Base-by-base conservation (phyloP, 2,888 invertebrate species). In the Andrena marginata region DNA sequence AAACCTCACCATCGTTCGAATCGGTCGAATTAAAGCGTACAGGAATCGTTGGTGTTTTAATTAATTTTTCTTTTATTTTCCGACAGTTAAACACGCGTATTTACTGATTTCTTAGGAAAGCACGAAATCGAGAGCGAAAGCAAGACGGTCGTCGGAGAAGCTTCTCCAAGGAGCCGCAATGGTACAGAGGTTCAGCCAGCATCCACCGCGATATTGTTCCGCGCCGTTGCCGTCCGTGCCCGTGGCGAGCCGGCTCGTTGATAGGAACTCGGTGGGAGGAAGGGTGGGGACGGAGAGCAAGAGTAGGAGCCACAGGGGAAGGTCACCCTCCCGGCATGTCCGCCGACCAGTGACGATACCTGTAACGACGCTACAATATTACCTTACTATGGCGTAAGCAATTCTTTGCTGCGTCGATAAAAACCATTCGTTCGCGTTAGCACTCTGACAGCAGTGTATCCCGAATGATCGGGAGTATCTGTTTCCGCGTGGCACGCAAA, bases 401-500 rank as follows among this genome's bases (percentile, higher is more conserved):
- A 20, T 8, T 7, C 8, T 51, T 2, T 51, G 6, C 51, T 51
- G 51, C 20, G 51, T 51, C 51, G 51, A 51, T n/a, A 51, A 20
- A 51, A 20, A 20, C 8, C n/a, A 51, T 48, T 48, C 33, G 0
- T 35, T 31, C 48, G 8, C 54, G 51, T 0, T 2, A 3, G 23
- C 48, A 64, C 8, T 64, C 51, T 1, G 74, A 51, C 2, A 31
- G 26, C 1, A 65, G 26, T 0, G 64, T 29, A 2, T 73, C 49
- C 2, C 68, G 95, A 16, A 97, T 89, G 29, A 96, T 94, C 0
- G 97, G 96, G 75, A 97, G 93, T 83, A 97, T 95, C 90, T 97
- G 97, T 91, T 97, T 97, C 33, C 97, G 95, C 0, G 97, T 96
- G 0, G 95, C 95, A 60, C 95, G 94, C 0, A 96, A 90, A 89